Conservation (phyloP, 2,888 invertebrate species). For the Colletes collaris region DNA sequence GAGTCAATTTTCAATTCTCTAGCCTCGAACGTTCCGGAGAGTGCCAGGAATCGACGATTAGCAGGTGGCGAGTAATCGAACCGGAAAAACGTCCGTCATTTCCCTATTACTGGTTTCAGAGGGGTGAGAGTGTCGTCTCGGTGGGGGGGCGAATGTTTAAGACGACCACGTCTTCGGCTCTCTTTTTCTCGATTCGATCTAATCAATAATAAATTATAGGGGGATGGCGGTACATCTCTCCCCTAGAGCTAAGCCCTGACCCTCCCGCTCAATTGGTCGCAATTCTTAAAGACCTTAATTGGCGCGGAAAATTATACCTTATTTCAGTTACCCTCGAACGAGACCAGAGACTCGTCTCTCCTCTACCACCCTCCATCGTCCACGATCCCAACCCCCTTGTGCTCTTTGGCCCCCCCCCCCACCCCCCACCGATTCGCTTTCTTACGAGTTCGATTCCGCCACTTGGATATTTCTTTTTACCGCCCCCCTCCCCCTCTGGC, state of each 20-base stretch:
- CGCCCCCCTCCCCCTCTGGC: neutral
- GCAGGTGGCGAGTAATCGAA: slow-evolving; percentile 53
- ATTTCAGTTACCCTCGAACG: slow-evolving; percentile 76
- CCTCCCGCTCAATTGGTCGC: slow-evolving; percentile 83
- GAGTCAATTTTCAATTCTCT: no score
- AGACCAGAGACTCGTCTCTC: slow-evolving; percentile 45
- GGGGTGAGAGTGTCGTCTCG: neutral
- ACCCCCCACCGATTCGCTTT: slow-evolving; percentile 32
- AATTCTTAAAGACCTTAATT: slow-evolving; percentile 84
- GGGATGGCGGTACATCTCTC: slow-evolving; percentile 77
- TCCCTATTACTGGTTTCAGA: slow-evolving; percentile 43
- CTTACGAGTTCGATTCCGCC: slow-evolving; percentile 44
- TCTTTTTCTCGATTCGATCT: slow-evolving; percentile 79
- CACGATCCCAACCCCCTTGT: neutral
- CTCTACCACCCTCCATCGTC: slow-evolving; percentile 10
- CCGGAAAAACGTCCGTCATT: slow-evolving; percentile 65
- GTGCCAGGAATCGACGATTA: slow-evolving; percentile 42
- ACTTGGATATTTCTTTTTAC: slow-evolving; percentile 63
- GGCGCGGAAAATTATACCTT: slow-evolving; percentile 83
- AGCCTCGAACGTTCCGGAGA: no score
- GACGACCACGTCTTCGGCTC: slow-evolving; percentile 50
- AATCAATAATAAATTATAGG: slow-evolving; percentile 83
- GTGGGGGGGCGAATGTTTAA: slow-evolving; percentile 41
- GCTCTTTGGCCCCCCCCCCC: slow-evolving; percentile 14
- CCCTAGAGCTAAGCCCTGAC: slow-evolving; percentile 80